Evolutionary conservation across 2,888 invertebrate genomes (phyloP), one percentile per base, ranked within the genome.

Genomic region (Drosophila mulleri): DNA sequence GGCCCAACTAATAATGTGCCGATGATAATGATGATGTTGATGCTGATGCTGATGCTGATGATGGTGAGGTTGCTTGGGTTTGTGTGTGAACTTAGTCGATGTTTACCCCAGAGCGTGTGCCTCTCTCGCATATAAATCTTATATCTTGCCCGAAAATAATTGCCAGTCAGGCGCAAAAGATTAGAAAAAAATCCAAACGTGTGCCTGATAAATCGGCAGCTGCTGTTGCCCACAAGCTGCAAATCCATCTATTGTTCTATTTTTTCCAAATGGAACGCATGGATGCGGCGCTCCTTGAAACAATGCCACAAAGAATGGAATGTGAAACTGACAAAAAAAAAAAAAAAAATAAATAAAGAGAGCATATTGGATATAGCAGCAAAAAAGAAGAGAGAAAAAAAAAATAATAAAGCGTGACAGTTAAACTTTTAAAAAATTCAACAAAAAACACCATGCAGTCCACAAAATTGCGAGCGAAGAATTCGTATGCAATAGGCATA

Each of bases 391-490:
- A 26, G 6, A 7, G 6, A 58, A 23, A 56, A 58, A 32, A 67
- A 58, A 32, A 68, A 72, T 44, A 71, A 65, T 64, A 72, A 54
- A 64, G 67, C 70, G 67, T 70, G 88, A 83, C 88, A 88, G 88
- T 83, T 82, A 83, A 85, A 70, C 72, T 71, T 75, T 78, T 80
- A 70, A 75, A 67, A 86, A 83, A 80, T 66, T 65, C 53, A 65
- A 75, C 72, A 26, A 69, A 79, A 78, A 75, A 70, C 67, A 67
- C 67, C 72, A 70, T 54, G 57, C 47, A 63, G 44, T 23, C 44
- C 44, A 45, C 39, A 66, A 47, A 62, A 62, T 47, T 48, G 12
- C 14, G 45, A 37, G 23, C 2, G 23, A 35, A n/a, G 35, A 45
- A 52, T 37, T 8, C 23, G 14, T 2, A 37, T 9, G 12, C 16